Evolutionary conservation across 2,113 vertebrate species (phyloP).

Genomic region (Podilymbus podiceps): DNA sequence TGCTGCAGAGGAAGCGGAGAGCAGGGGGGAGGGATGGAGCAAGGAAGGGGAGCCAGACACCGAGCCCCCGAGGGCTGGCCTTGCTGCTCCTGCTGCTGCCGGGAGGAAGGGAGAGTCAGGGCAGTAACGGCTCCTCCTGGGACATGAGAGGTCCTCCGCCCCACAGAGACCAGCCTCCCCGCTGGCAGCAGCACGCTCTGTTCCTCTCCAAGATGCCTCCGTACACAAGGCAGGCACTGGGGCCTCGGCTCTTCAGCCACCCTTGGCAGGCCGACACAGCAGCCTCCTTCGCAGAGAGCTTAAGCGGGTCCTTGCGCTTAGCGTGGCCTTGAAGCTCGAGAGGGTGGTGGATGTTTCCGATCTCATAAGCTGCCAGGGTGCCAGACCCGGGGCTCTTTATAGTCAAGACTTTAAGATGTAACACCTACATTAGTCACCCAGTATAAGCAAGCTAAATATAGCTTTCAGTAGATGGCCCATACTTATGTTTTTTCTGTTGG

Average conservation of each 20-base stretch:
- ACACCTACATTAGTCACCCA: not conserved
- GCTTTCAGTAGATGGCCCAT: not conserved
- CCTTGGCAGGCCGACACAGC: not conserved
- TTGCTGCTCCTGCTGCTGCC: not conserved
- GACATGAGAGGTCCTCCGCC: not conserved
- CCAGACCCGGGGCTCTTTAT: not conserved
- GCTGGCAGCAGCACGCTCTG: not conserved
- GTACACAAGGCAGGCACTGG: not conserved
- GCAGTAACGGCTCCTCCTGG: not conserved
- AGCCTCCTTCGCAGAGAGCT: not conserved
- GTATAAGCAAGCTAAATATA: not conserved
- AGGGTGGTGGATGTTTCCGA: not conserved
- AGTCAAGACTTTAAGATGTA: not conserved
- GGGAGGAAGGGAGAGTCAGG: conserved; percentile 10
- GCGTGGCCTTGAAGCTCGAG: not conserved
- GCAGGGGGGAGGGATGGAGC: not conserved
- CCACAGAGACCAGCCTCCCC: not conserved
- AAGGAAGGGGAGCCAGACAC: not conserved
- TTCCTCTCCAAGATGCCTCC: not conserved
- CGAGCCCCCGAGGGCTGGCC: rapidly evolving
- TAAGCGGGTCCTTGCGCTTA: not conserved
- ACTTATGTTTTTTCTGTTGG: conserved; percentile 16
- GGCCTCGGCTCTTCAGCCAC: not conserved
- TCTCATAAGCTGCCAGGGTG: not conserved
- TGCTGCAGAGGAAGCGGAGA: not conserved